phyloP scores from a whole-genome alignment of 2,888 invertebrate species.

The Lissonota sp. region DNA sequence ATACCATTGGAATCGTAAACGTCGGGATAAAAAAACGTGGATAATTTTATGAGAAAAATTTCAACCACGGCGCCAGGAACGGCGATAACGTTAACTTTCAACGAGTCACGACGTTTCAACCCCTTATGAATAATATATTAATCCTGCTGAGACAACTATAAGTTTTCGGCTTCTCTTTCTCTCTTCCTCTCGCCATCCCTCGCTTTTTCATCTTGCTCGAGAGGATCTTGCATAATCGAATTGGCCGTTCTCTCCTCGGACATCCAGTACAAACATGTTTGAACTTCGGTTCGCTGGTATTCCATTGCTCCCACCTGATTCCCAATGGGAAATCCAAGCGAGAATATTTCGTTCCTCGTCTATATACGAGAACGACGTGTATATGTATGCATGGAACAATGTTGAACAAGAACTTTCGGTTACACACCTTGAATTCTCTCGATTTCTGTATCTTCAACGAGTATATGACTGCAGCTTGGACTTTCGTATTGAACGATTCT shows the following conservation, averaged over 20 bases:
- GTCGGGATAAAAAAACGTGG: too few species aligned
- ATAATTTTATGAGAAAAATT: too few species aligned
- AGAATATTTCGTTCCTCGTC: slow-evolving; percentile 47
- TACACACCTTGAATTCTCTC: slow-evolving; percentile 48
- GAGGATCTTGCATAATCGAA: slow-evolving; percentile 57
- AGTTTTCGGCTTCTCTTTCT: slow-evolving; percentile 32
- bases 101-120: slow-evolving; percentile 36
- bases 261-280: slow-evolving; percentile 6
- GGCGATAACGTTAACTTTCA: slow-evolving; percentile 4
- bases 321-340: slow-evolving; percentile 61
- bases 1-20: too few species aligned
- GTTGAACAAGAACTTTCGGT: slow-evolving; percentile 55
- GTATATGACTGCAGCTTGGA: neutral
- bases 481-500: neutral
- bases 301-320: slow-evolving; percentile 37
- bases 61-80: too few species aligned
- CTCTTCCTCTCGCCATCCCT: slow-evolving; percentile 1
- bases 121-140: slow-evolving; percentile 55
- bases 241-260: slow-evolving; percentile 33
- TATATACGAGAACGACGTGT: slow-evolving; percentile 30
- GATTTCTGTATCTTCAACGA: neutral
- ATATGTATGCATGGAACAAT: slow-evolving; percentile 2
- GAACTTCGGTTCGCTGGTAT: slow-evolving; percentile 46
- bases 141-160: slow-evolving; percentile 41
- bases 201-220: slow-evolving; percentile 33